These are phyloP conservation scores for Anthoscopus minutus DNA, from an alignment of 2,113 vertebrate species.

Conservation along the genomic window DNA sequence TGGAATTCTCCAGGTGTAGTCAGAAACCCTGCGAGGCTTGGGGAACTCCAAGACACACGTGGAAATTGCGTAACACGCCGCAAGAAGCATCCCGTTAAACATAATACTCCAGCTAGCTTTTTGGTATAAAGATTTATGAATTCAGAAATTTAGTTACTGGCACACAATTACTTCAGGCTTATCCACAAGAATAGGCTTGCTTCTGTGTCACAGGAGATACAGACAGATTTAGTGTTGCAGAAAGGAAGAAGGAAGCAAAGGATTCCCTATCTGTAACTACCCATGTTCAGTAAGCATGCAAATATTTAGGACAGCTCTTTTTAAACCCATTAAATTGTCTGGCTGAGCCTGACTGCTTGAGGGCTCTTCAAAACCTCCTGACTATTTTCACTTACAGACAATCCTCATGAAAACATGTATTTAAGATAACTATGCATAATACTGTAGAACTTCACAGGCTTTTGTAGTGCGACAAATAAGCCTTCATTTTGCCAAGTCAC, in stretches of 20 bases:
- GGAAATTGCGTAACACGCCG: too few relatives aligned
- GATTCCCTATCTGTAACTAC: not conserved
- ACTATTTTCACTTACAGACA: not conserved
- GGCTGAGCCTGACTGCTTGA: not conserved
- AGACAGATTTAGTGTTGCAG: not conserved
- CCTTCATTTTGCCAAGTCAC: not conserved
- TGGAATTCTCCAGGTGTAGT: too few relatives aligned
- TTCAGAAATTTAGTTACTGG: not conserved
- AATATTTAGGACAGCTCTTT: not conserved
- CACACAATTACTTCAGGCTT: not conserved
- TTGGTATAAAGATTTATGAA: not conserved
- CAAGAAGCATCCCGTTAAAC: not conserved
- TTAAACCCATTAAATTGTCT: not conserved
- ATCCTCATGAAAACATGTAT: not conserved
- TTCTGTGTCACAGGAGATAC: not conserved
- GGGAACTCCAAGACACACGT: too few relatives aligned
- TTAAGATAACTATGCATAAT: not conserved
- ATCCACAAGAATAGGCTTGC: not conserved
- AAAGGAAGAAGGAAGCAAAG: not conserved
- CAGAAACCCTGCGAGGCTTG: too few relatives aligned
- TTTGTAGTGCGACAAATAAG: not conserved
- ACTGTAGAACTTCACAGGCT: not conserved
- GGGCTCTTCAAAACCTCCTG: not conserved
- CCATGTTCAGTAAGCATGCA: rapidly evolving
- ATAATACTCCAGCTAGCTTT: not conserved